Conservation (phyloP, 2,797 vertebrate species). For the Rhyacichthys aspro region DNA sequence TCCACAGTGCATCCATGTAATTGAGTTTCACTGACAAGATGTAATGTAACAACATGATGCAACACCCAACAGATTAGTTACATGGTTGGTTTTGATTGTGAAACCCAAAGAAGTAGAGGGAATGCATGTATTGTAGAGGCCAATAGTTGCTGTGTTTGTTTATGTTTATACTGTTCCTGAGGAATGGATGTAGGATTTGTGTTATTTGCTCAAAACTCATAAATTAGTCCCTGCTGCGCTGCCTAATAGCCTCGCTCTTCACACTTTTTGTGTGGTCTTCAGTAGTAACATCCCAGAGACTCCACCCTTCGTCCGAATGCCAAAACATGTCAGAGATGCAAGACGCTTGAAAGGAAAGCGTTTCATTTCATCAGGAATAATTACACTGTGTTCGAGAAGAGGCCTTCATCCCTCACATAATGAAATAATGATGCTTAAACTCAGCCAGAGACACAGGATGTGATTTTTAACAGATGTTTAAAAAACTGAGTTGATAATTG, state of each 20-base stretch:
- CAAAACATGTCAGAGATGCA: slow-evolving; percentile 57
- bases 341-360: slow-evolving; percentile 55
- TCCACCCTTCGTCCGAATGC: slow-evolving; percentile 29
- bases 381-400: slow-evolving; percentile 54
- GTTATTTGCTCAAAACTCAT: slow-evolving; percentile 18
- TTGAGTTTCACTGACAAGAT: too few species aligned
- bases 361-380: slow-evolving; percentile 73
- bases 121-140: slow-evolving; percentile 5
- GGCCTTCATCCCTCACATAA: slow-evolving; percentile 58
- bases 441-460: slow-evolving; percentile 54
- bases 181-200: slow-evolving; percentile 21
- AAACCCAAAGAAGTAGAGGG: too few species aligned
- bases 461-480: slow-evolving; percentile 73
- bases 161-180: slow-evolving; percentile 17
- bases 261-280: slow-evolving; percentile 62
- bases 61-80: too few species aligned
- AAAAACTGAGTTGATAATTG: slow-evolving; percentile 46
- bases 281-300: slow-evolving; percentile 29
- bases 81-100: too few species aligned
- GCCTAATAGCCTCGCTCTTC: slow-evolving; percentile 26
- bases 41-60: too few species aligned
- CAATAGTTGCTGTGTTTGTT: not conserved
- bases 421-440: slow-evolving; percentile 51
- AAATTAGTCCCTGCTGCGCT: slow-evolving; percentile 15
- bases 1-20: too few species aligned